Base-by-base conservation (phyloP, 2,888 invertebrate species). In the Amblyjoppa proteus region DNA sequence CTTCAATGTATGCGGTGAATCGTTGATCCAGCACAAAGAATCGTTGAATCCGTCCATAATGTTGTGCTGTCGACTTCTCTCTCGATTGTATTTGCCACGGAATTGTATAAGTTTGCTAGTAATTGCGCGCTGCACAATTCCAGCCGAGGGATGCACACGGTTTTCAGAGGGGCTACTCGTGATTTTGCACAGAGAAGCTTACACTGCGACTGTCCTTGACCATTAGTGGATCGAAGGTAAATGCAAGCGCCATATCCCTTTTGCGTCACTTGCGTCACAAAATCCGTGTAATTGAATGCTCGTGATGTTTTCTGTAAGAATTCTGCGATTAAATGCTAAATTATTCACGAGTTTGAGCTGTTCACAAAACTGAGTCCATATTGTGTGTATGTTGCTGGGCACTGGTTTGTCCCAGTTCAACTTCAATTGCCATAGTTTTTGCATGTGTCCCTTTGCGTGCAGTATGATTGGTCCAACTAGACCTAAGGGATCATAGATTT, bases 101-200 rank as follows among this genome's bases (percentile, higher is more conserved):
- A 31, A 0, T 28, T 11, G 11, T 49, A 11, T 0, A 88, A 51
- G 38, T 80, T 61, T 0, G 87, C 75, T 0, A 87, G 75, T 9
- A 88, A n/a, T 20, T 77, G 53, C 0, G 88, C 86, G 3, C 81
- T 84, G 25, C 81, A 82, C 0, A 87, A 56, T 45, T 88, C 88
- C 0, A 88, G 77, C 20, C 85, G 73, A 2, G 88, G 88, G n/a
- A 88, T 38, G 0, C 85, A 75, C 16, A 82, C 25, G 0, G 34
- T 31, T 16, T 84, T 88, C 0, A 88, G 7, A 1, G 86, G 88
- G 0, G 87, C 81, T 0, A 86, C 83, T 9, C 78, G 80, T 0
- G 84, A 84, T 53, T 90, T 89, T 0, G 90, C 68, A 28, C 82
- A 83, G 3, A 88, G 13, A 6, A 89, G 38, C 56, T 45, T 11